A percentile compares a stretch with the other conserved stretches of the same genome.
Evolutionary conservation across 2,888 invertebrate genomes (phyloP).

Genomic region (Sympetrum striolatum): DNA sequence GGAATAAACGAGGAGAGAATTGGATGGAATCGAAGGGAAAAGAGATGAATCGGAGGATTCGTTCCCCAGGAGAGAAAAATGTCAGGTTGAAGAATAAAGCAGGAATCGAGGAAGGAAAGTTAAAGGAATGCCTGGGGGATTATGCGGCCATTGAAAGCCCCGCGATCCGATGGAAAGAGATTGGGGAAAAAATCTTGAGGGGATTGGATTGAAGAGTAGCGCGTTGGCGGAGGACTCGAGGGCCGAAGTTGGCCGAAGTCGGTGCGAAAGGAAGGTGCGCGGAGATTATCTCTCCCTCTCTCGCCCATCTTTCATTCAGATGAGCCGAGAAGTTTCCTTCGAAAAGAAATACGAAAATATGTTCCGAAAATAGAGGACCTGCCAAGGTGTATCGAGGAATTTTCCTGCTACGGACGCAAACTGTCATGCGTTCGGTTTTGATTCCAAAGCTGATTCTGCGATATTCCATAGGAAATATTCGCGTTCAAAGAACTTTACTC

Average conservation of each 20-base stretch:
- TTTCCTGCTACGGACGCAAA: too few relatives aligned
- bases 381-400: too few relatives aligned
- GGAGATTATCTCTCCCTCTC: too few relatives aligned
- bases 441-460: too few relatives aligned
- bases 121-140: background rate
- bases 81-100: background rate
- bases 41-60: background rate
- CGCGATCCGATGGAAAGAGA: background rate
- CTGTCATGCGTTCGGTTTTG: too few relatives aligned
- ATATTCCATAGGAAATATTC: too few relatives aligned
- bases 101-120: background rate
- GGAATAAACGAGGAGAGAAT: background rate
- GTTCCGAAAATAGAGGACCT: too few relatives aligned
- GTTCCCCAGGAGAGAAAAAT: background rate
- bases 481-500: too few relatives aligned
- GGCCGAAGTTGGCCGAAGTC: background rate
- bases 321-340: too few relatives aligned
- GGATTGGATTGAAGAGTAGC: too few relatives aligned
- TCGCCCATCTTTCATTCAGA: too few relatives aligned
- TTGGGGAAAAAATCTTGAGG: background rate
- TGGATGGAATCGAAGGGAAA: background rate
- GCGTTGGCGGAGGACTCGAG: background rate
- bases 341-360: too few relatives aligned
- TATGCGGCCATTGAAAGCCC: background rate
- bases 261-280: background rate